phyloP scores from a whole-genome alignment of 1,140 invertebrate genomes.

The Drosophila mauritiana region DNA sequence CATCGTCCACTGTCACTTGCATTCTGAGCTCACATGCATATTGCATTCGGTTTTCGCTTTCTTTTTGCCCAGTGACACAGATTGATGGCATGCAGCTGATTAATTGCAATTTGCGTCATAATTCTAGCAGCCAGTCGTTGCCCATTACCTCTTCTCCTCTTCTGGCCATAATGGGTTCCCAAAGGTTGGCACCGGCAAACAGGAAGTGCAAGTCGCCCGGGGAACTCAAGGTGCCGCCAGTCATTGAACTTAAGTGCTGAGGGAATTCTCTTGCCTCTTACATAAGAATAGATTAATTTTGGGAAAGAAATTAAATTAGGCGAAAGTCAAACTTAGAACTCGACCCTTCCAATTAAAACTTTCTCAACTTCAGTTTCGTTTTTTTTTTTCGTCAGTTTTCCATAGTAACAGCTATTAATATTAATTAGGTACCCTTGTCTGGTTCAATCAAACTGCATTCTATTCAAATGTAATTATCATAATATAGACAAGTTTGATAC shows the following conservation, averaged over 20 bases:
- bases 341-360: neutral
- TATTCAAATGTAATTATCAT: slow-evolving; percentile 61
- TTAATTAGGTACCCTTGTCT: slow-evolving; percentile 45
- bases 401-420: slow-evolving; percentile 32
- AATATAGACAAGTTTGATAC: slow-evolving; percentile 40
- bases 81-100: slow-evolving; percentile 59
- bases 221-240: slow-evolving; percentile 63
- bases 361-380: neutral
- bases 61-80: slow-evolving; percentile 75
- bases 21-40: slow-evolving; percentile 14
- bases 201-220: slow-evolving; percentile 61
- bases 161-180: slow-evolving; percentile 33
- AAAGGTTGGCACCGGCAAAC: slow-evolving; percentile 51
- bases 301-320: no score
- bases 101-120: slow-evolving; percentile 49
- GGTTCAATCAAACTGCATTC: slow-evolving; percentile 1
- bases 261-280: no score
- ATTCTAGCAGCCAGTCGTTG: slow-evolving; percentile 19
- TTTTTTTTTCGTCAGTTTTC: neutral
- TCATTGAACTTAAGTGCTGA: slow-evolving; percentile 49
- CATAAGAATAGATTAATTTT: no score
- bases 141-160: neutral
- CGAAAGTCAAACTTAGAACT: no score
- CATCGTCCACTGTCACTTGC: slow-evolving; percentile 52
- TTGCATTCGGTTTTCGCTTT: slow-evolving; percentile 58